Base-by-base conservation (phyloP, 2,888 invertebrate species). In the Imbricaverruca yamaguchii region DNA sequence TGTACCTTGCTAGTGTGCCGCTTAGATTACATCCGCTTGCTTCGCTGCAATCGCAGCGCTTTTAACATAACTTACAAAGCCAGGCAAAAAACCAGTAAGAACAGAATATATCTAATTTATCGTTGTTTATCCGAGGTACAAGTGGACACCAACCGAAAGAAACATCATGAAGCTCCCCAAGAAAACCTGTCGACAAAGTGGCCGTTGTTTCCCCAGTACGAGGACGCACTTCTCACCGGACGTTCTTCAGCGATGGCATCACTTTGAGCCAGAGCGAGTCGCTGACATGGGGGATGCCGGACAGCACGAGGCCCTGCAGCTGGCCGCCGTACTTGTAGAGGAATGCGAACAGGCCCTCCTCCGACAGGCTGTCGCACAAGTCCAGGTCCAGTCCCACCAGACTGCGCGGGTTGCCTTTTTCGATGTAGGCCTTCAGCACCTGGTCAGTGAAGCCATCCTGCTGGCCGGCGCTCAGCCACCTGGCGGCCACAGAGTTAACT, bases 181-280 rank as follows among this genome's bases (percentile, higher is more conserved):
- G 39, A 39, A 39, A 39, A 39, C 39, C 39, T 39, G 39, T 39
- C 39, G 39, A 39, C 39, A 39, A 39, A 39, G 4, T 39, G 39
- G 39, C 4, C 39, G 39, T 39, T 39, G 39, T 39, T 39, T 39
- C 39, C 39, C 39, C 39, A 4, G 4, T 39, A 39, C 4, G 39
- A 4, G 39, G 39, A 39, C 39, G 4, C 39, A 39, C 39, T 39
- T 39, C 39, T 88, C 86, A 98, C 98, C 93, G 96, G 85, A 96
- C 93, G 87, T 97, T 97, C 82, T 92, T 92, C 80, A 99, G 89
- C 84, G 95, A 92, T 0, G 97, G 96, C 84, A 99, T 90, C 84
- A 97, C 94, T 85, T 95, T 94, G 89, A 96, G 95, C 97, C 98
- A 99, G 84, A 99, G 91, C 86, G 97, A 96, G 89, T 99, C 99